Evolutionary conservation across 1,140 invertebrate genomes (phyloP), one percentile per base, ranked within the genome.

Genomic region (Zophobas morio): DNA sequence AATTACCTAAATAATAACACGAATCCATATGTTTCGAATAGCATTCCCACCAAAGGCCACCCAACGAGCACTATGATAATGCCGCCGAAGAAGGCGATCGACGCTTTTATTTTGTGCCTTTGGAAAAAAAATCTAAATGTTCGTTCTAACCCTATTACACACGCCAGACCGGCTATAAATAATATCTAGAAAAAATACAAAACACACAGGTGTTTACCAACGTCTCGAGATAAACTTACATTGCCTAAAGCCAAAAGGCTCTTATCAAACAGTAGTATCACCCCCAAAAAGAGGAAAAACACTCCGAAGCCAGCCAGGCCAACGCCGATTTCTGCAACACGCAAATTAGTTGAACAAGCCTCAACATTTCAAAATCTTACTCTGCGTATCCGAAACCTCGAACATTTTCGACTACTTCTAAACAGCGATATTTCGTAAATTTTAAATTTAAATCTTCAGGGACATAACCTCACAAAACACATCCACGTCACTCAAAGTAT

Each of bases 111-210:
- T 92, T 99, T 99, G 85, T 99, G 97, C 74, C 92, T 88, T 90
- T 99, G 98, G 87, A 99, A 99, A 88, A 99, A 99, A 86, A 99
- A 99, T 84, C 95, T 92, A 82, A 99, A 94, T 36, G 98, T 99
- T 85, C 98, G 89, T 88, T 98, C 95, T 46, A 99, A 89, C 1
- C 98, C 98, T 84, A 99, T 99, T 0, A 99, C 96, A 89, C 98
- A 98, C 51, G 94, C 96, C 53, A 99, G 89, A 35, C 99, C 99
- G 82, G 92, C 90, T 81, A 99, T 94, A 87, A 99, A 99, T 40
- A 99, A 88, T 77, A 99, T 96, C 95, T 96, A 86, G 80, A 91
- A 88, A 37, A 36, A 76, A 81, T 6, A 57, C 20, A n/a, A 71
- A 49, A 72, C 60, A 20, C 53, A 20, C 20, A 20, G 42, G 20